phyloP scores from a whole-genome alignment of 2,113 vertebrate species.

The Phocoena sinus region DNA sequence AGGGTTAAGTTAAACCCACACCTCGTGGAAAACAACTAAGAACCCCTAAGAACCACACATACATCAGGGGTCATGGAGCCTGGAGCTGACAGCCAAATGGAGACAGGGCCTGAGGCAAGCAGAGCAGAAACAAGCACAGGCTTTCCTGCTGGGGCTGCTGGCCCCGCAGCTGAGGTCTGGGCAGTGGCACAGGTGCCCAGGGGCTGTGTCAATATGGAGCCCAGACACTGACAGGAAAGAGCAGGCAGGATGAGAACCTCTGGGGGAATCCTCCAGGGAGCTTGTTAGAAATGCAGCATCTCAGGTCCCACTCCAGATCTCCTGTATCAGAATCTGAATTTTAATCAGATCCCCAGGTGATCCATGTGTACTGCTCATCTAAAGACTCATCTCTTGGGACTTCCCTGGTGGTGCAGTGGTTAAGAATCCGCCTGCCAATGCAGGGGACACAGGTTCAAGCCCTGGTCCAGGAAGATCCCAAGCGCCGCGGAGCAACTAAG shows the following conservation, averaged over 20 bases:
- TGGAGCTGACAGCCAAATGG: background rate
- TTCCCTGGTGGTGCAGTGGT: no score
- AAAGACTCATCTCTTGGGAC: no score
- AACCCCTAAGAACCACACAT: background rate
- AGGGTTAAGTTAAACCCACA: background rate
- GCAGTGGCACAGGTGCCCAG: background rate
- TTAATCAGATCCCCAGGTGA: background rate
- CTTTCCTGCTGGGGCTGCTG: background rate
- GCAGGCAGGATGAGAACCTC: background rate
- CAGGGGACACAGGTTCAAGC: no score
- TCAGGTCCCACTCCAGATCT: background rate
- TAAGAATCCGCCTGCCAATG: no score
- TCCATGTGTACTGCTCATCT: rapidly evolving
- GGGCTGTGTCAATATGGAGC: background rate
- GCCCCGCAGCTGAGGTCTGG: no score
- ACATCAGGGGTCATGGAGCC: background rate
- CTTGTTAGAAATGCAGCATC: background rate
- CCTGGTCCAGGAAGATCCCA: no score
- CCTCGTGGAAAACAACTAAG: background rate
- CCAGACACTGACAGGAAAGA: no score
- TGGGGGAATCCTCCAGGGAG: background rate
- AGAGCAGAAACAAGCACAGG: background rate
- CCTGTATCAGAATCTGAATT: background rate
- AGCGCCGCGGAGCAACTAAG: rapidly evolving
- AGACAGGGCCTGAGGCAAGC: background rate